These are phyloP conservation scores for Chloebia gouldiae DNA, from an alignment of 2,113 vertebrate genomes.

Conservation along the genomic window DNA sequence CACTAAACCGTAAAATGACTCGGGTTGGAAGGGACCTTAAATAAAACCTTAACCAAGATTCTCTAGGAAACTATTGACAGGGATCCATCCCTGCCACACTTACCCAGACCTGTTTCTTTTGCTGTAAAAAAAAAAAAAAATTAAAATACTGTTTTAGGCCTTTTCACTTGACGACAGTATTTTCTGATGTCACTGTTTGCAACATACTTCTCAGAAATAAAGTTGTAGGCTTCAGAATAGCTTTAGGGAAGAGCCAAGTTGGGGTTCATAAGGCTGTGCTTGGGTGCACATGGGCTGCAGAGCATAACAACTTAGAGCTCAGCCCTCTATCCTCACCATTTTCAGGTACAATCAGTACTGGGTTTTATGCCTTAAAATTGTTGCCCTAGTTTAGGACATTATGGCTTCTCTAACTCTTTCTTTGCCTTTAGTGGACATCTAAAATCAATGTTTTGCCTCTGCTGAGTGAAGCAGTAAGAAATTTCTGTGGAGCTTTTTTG, in stretches of 20 bases:
- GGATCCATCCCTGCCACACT: not conserved
- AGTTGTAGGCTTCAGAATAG: not conserved
- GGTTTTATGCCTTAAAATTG: not conserved
- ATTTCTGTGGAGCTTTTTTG: not conserved
- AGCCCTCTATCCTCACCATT: not conserved
- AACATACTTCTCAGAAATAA: not conserved
- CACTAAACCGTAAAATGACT: not conserved
- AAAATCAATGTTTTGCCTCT: not conserved
- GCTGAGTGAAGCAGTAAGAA: not conserved
- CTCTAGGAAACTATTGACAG: not conserved
- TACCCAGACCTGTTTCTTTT: not conserved
- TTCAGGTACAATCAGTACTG: not conserved
- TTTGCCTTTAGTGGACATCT: not conserved
- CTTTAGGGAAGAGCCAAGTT: not conserved
- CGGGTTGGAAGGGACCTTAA: not conserved
- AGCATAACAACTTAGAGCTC: not conserved
- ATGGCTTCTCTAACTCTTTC: not conserved
- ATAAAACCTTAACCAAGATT: not conserved
- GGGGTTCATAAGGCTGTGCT: not conserved
- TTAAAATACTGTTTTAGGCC: not conserved
- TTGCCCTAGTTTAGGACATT: not conserved
- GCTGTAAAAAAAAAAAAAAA: not conserved
- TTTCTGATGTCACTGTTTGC: not conserved
- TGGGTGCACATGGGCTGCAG: not conserved
- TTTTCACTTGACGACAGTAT: not conserved